phyloP scores from a whole-genome alignment of 1,140 invertebrate genomes.

The Dinothrombium tinctorium region DNA sequence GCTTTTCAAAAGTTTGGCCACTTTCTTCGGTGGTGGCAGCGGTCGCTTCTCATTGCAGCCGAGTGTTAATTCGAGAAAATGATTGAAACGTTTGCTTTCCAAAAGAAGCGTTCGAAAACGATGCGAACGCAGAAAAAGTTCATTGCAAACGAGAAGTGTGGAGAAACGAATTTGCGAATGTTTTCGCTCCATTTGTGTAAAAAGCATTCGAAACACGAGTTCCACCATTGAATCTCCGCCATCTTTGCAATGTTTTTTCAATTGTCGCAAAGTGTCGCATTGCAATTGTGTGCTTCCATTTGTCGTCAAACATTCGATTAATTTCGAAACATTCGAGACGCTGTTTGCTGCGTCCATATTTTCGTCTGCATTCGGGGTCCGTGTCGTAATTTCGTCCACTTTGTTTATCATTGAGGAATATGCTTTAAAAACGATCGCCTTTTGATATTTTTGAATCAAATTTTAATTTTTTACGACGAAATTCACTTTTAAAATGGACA shows the following conservation, averaged over 20 bases:
- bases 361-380: too few species aligned
- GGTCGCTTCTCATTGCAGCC: constrained; percentile 23
- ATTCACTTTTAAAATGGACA: too few species aligned
- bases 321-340: too few species aligned
- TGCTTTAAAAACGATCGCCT: too few species aligned
- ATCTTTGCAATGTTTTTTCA: constrained; percentile 25
- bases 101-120: constrained; percentile 26
- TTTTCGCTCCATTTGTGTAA: constrained; percentile 25
- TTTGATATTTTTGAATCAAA: too few species aligned
- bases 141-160: constrained; percentile 27
- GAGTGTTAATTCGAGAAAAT: constrained; percentile 24
- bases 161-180: constrained; percentile 32
- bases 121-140: constrained; percentile 30
- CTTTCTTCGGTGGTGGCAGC: constrained; percentile 27
- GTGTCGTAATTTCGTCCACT: too few species aligned
- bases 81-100: constrained; percentile 24
- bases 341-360: too few species aligned
- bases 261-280: constrained; percentile 20
- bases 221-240: constrained; percentile 22
- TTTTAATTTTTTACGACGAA: too few species aligned
- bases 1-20: constrained; percentile 24
- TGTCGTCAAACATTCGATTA: constrained; percentile 23
- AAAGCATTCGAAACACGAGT: constrained; percentile 23
- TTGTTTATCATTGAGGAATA: too few species aligned
- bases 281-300: constrained; percentile 21